Conservation (phyloP, 2,113 vertebrate species). For the Bettongia penicillata region DNA sequence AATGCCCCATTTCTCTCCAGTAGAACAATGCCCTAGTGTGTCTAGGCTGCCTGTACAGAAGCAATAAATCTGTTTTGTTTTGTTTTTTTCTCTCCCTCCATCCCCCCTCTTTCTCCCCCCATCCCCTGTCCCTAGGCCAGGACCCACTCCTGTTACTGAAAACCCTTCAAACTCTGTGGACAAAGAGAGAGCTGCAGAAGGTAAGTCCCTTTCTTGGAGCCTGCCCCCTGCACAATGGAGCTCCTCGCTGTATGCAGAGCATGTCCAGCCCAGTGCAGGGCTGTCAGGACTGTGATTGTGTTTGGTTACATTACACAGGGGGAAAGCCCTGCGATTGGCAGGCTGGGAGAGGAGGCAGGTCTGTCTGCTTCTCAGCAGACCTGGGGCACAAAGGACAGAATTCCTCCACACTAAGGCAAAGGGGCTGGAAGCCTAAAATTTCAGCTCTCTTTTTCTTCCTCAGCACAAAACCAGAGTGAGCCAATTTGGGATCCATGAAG, state of each 20-base stretch:
- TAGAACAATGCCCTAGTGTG: conserved; percentile 77
- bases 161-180: conserved; percentile 74
- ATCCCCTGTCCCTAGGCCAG: conserved; percentile 64
- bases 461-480: neutral
- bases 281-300: neutral
- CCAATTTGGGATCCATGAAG: neutral
- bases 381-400: conserved; percentile 50
- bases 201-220: conserved; percentile 71
- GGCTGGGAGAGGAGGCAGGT: conserved; percentile 47
- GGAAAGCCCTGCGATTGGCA: conserved; percentile 33
- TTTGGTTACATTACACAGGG: conserved; percentile 48
- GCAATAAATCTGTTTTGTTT: conserved; percentile 75
- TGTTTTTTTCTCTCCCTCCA: neutral
- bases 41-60: conserved; percentile 72
- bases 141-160: conserved; percentile 68
- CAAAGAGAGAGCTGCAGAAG: conserved; percentile 75
- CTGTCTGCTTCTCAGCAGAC: conserved; percentile 55
- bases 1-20: conserved; percentile 68
- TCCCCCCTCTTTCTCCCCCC: neutral
- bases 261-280: conserved; percentile 16
- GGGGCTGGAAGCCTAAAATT: conserved; percentile 53
- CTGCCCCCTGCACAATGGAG: conserved; percentile 52
- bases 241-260: conserved; percentile 20
- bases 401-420: conserved; percentile 63
- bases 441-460: conserved; percentile 67